Conservation (phyloP, 1,140 invertebrate genomes). For the Zaprionus lachaisei region DNA sequence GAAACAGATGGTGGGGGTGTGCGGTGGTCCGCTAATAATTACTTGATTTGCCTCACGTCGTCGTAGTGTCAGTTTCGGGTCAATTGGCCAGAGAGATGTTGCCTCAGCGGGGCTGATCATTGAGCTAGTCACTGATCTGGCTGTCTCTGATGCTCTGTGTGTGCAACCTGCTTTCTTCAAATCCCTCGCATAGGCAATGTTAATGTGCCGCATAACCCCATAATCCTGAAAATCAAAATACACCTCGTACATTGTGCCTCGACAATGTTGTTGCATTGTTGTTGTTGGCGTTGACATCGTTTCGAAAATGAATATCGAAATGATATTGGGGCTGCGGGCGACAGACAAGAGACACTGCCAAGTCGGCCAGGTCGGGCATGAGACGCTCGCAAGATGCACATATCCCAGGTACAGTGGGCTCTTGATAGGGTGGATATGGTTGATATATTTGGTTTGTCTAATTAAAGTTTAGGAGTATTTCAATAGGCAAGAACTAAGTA, state of each 20-base stretch:
- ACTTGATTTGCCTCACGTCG: slow-evolving; percentile 50
- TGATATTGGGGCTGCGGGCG: slow-evolving; percentile 37
- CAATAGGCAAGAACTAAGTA: too few relatives aligned
- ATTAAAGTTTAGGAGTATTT: too few relatives aligned
- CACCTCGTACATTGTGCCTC: background rate
- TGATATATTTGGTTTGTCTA: background rate
- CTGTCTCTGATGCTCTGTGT: slow-evolving; percentile 8
- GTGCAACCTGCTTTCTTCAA: slow-evolving; percentile 13
- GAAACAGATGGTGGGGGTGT: slow-evolving; percentile 28
- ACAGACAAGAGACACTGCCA: slow-evolving; percentile 50
- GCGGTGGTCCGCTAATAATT: slow-evolving; percentile 34
- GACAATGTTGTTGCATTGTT: slow-evolving; percentile 2
- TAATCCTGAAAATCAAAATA: slow-evolving; percentile 55
- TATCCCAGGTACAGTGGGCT: background rate
- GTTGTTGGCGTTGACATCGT: slow-evolving; percentile 57
- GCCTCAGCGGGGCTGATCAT: slow-evolving; percentile 25
- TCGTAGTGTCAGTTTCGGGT: slow-evolving; percentile 50
- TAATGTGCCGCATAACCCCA: slow-evolving; percentile 51
- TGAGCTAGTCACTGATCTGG: background rate
- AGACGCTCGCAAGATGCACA: slow-evolving; percentile 11
- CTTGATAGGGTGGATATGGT: background rate
- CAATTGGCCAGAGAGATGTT: slow-evolving; percentile 56
- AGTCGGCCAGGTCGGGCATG: slow-evolving; percentile 42
- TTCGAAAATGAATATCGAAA: slow-evolving; percentile 64
- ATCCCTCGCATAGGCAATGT: slow-evolving; percentile 47